Base-by-base conservation (phyloP, 1,140 invertebrate species). In the Aphis craccivora region DNA sequence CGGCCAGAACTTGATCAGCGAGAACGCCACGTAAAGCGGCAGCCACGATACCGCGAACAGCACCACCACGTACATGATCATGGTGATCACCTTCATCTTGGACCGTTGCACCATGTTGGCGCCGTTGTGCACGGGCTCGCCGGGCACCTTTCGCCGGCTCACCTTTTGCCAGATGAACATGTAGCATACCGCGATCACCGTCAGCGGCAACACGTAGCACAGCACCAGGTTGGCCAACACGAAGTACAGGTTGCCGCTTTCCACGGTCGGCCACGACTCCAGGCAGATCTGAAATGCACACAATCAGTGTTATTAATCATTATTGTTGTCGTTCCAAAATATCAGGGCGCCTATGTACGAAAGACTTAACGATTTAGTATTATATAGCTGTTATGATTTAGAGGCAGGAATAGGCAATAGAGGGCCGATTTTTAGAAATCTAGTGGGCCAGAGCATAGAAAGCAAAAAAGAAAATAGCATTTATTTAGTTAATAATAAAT, bases 1-100 rank as follows among this genome's bases (percentile, higher is more conserved):
- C 2, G 96, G 96, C n/a, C 97, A 97, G 4, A 99, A 96, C 95
- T 99, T 99, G 94, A 98, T 97, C 92, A 98, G 96, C 0, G 98
- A 97, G 94, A 98, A 98, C 94, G 99, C 98, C 5, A 97, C 96
- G 95, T 99, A 99, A 18, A 99, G 96, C 0, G 99, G 99, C 94
- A 99, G 96, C 99, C 99, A 99, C n/a, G 98, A 99, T 0, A 99
- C 95, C 0, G 98, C 98, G 95, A 99, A 99, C 0, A 99, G 96
- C n/a, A 99, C 97, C 5, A 99, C 98, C 1, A 99, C 99, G 0
- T 98, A 97, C 1, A 99, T 97, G 93, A 99, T 96, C 99, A 99
- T 99, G 95, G 99, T 99, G 18, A 99, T 97, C 35, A 99, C 99
- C 95, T 99, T 98, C 37, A 98, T 60, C 95, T 98, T 99, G 22